Evolutionary conservation across 2,113 vertebrate species (phyloP).

Genomic region (Proterorhinus semilunaris): DNA sequence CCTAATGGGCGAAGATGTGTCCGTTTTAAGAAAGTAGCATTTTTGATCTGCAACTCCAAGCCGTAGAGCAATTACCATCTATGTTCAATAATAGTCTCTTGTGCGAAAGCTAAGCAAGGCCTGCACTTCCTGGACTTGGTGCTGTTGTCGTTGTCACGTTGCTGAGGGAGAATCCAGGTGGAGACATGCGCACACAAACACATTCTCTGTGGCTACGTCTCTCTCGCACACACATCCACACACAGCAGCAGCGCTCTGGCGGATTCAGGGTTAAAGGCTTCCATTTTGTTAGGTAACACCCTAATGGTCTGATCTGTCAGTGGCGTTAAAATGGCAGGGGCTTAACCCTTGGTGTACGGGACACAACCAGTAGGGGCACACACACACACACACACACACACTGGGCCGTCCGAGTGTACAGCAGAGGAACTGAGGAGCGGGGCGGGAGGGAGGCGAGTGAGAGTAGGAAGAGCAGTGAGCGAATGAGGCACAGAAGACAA

Average conservation of each 20-base stretch:
- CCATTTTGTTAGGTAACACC: conserved; percentile 95
- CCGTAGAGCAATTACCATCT: background rate
- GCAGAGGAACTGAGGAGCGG: conserved; percentile 46
- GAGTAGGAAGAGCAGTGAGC: conserved; percentile 32
- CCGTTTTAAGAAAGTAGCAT: background rate
- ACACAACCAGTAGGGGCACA: conserved; percentile 67
- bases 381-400: conserved; percentile 41
- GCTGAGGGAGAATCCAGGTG: conserved; percentile 74
- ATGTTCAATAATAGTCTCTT: conserved; percentile 34
- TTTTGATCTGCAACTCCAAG: background rate
- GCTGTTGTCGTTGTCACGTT: conserved; percentile 63
- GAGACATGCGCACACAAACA: conserved; percentile 57
- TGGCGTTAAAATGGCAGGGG: conserved; percentile 91
- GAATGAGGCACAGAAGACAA: conserved; percentile 51
- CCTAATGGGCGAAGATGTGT: background rate
- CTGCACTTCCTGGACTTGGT: conserved; percentile 58
- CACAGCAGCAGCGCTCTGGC: conserved; percentile 47
- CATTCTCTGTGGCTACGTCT: conserved; percentile 35
- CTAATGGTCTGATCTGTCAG: conserved; percentile 88
- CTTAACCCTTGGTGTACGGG: conserved; percentile 84
- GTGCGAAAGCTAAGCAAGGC: conserved; percentile 42
- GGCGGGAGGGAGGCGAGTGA: conserved; percentile 15
- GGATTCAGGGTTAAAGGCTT: conserved; percentile 87
- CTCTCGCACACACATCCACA: conserved; percentile 6
- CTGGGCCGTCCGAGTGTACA: conserved; percentile 50